These are phyloP conservation scores for Drosophila emarginata DNA, from an alignment of 2,888 invertebrate genomes.

Conservation along the genomic window DNA sequence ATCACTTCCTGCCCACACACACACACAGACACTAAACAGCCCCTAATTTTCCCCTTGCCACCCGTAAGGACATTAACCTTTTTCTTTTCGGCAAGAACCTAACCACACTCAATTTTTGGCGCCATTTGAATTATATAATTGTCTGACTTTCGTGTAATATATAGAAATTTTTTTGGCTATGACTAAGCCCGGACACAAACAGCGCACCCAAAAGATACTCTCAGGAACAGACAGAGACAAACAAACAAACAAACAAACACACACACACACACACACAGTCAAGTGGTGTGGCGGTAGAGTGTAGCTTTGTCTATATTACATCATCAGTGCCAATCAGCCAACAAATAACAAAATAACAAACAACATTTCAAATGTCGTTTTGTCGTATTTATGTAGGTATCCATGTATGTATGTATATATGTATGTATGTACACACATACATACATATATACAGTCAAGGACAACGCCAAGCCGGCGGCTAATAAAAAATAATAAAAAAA, in stretches of 20 bases:
- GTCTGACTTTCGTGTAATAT: slow-evolving; percentile 32
- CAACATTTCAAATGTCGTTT: slow-evolving; percentile 27
- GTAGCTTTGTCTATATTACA: slow-evolving; percentile 42
- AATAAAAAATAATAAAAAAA: neutral
- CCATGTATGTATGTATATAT: neutral
- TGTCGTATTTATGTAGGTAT: neutral
- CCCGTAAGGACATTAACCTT: slow-evolving; percentile 61
- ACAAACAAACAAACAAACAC: neutral
- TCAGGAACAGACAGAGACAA: neutral
- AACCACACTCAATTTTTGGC: slow-evolving; percentile 34
- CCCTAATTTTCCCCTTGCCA: neutral
- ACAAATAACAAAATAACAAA: slow-evolving; percentile 26
- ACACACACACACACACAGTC: neutral
- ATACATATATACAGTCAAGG: slow-evolving; percentile 40
- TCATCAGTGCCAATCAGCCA: slow-evolving; percentile 27
- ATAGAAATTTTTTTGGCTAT: slow-evolving; percentile 23
- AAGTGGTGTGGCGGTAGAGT: neutral
- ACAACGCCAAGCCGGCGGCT: slow-evolving; percentile 57
- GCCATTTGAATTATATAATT: slow-evolving; percentile 35
- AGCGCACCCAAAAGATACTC: neutral
- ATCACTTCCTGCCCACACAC: slow-evolving; percentile 53
- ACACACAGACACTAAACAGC: neutral
- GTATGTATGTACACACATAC: neutral
- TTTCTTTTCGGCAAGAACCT: slow-evolving; percentile 16
- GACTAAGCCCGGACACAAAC: slow-evolving; percentile 35